Evolutionary conservation across 2,797 vertebrate species (phyloP).

Genomic region (Ctenochaetus hawaiiensis): DNA sequence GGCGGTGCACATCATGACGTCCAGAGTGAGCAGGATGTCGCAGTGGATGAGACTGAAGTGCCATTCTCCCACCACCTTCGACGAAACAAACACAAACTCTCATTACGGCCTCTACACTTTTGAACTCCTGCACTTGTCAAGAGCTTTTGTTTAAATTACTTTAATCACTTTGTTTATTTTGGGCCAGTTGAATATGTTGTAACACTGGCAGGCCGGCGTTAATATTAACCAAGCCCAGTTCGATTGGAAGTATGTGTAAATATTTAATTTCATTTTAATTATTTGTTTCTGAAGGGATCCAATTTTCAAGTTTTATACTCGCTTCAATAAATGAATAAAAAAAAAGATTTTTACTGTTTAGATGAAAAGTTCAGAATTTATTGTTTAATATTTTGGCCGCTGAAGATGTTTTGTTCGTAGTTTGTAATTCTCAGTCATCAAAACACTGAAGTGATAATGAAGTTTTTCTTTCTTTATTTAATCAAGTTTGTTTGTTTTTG

Average conservation of each 20-base stretch:
- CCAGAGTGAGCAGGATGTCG: conserved; percentile 86
- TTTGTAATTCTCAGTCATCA: too few species aligned
- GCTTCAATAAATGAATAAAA: not conserved
- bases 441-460: too few species aligned
- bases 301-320: not conserved
- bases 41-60: conserved; percentile 87
- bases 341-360: not conserved
- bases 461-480: too few species aligned
- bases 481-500: too few species aligned
- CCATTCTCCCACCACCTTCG: conserved; percentile 87
- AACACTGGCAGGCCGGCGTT: not conserved
- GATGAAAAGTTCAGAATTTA: too few species aligned
- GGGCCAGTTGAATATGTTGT: not conserved
- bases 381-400: too few species aligned
- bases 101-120: not conserved
- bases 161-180: not conserved
- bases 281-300: not conserved
- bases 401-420: too few species aligned
- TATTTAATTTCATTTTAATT: not conserved
- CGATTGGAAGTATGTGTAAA: not conserved
- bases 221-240: conserved; percentile 8
- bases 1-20: conserved; percentile 89
- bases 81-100: conserved; percentile 27
- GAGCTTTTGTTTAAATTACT: too few species aligned
- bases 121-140: not conserved